A percentile compares a stretch with the other conserved stretches of the same genome.
These are phyloP conservation scores for Sturnus vulgaris DNA, from an alignment of 2,113 vertebrate species.

Conservation along the genomic window DNA sequence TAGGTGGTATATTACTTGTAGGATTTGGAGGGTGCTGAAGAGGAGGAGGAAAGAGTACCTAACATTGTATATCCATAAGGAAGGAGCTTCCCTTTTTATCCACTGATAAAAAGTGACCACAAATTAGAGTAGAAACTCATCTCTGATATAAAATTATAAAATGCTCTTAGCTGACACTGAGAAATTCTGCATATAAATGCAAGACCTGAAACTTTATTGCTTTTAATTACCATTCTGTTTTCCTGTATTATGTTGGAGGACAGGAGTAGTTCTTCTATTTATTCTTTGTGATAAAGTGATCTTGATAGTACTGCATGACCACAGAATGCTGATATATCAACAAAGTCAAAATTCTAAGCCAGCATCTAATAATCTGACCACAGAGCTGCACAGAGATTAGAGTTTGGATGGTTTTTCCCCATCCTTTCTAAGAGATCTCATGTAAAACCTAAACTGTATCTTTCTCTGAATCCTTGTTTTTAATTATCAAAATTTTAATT, in stretches of 20 bases:
- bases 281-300: not conserved
- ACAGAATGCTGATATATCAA: fast-evolving
- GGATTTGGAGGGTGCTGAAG: not conserved
- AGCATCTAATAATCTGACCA: not conserved
- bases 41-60: fast-evolving
- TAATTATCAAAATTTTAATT: not conserved
- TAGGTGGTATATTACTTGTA: not conserved
- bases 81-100: not conserved
- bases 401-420: not conserved
- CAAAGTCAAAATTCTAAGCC: not conserved
- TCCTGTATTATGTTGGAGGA: not conserved
- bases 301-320: not conserved
- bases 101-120: not conserved
- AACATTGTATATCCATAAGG: not conserved
- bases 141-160: not conserved
- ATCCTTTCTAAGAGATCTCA: not conserved
- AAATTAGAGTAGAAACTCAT: not conserved
- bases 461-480: not conserved
- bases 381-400: not conserved
- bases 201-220: not conserved
- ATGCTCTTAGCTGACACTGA: not conserved
- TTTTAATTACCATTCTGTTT: not conserved
- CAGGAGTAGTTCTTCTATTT: not conserved
- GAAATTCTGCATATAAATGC: not conserved
- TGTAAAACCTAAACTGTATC: not conserved